These are phyloP conservation scores for Caloenas nicobarica DNA, from an alignment of 2,113 vertebrate species.

Conservation along the genomic window DNA sequence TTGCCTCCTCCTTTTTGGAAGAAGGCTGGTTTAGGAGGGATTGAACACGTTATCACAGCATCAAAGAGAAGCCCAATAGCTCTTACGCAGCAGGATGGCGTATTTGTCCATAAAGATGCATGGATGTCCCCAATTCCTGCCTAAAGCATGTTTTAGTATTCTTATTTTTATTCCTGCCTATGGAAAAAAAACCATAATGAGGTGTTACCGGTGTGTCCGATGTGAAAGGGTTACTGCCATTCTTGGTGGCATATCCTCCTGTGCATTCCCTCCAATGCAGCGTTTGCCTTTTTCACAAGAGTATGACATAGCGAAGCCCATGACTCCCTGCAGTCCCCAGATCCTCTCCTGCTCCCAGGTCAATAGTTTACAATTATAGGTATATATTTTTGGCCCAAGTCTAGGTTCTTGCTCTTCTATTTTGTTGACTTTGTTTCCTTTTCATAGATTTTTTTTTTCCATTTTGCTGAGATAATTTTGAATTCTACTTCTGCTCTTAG, in stretches of 20 bases:
- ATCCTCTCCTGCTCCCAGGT: too few species aligned
- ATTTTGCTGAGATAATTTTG: background rate
- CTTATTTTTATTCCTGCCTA: background rate
- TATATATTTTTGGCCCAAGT: background rate
- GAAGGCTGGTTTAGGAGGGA: background rate
- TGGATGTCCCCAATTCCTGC: background rate
- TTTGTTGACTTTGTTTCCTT: background rate
- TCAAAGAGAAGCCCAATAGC: background rate
- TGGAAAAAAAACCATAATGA: background rate
- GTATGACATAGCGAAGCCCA: too few species aligned
- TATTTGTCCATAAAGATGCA: background rate
- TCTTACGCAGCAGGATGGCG: background rate
- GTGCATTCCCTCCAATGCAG: too few species aligned
- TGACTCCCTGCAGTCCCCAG: too few species aligned
- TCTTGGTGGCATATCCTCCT: too few species aligned
- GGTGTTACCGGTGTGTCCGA: too few species aligned
- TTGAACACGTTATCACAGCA: background rate
- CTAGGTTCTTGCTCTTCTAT: background rate
- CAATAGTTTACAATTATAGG: background rate
- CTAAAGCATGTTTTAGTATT: background rate
- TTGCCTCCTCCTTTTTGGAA: background rate
- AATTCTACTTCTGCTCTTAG: background rate
- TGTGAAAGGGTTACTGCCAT: too few species aligned
- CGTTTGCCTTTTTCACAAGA: too few species aligned
- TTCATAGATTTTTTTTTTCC: background rate